phyloP scores from a whole-genome alignment of 2,797 vertebrate species.

The Propithecus deckenii region DNA sequence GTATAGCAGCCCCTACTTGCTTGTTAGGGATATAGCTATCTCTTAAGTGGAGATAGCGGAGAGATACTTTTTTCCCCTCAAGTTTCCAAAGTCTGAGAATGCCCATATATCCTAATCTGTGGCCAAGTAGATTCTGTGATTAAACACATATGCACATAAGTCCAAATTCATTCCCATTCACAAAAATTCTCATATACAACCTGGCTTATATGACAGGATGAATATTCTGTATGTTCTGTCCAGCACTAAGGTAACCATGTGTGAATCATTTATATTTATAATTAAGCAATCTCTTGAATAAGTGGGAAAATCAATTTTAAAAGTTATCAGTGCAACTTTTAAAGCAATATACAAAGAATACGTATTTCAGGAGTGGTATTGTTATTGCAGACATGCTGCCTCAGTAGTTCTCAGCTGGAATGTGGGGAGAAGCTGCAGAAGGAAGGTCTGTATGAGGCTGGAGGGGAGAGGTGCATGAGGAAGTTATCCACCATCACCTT shows the following conservation, averaged over 20 bases:
- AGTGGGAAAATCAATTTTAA: neutral
- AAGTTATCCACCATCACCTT: neutral
- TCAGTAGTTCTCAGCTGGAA: neutral
- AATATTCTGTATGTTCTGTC: neutral
- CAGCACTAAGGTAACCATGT: neutral
- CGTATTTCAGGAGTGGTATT: neutral
- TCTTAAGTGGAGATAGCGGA: neutral
- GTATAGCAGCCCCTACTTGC: conserved; percentile 70
- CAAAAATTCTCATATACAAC: neutral
- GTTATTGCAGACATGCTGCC: neutral
- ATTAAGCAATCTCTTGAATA: neutral
- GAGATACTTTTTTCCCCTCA: neutral
- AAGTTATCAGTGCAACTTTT: neutral
- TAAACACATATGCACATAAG: neutral
- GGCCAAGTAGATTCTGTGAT: neutral
- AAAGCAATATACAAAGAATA: neutral
- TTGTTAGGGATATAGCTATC: neutral
- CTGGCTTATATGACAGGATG: neutral
- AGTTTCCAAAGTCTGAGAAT: conserved; percentile 41
- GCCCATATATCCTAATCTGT: conserved; percentile 19
- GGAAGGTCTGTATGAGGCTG: neutral
- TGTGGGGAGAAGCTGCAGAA: neutral
- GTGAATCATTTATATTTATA: neutral
- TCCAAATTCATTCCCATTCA: neutral
- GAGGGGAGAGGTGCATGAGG: neutral